phyloP scores from a whole-genome alignment of 2,113 vertebrate genomes.

The Empidonax alnorum region DNA sequence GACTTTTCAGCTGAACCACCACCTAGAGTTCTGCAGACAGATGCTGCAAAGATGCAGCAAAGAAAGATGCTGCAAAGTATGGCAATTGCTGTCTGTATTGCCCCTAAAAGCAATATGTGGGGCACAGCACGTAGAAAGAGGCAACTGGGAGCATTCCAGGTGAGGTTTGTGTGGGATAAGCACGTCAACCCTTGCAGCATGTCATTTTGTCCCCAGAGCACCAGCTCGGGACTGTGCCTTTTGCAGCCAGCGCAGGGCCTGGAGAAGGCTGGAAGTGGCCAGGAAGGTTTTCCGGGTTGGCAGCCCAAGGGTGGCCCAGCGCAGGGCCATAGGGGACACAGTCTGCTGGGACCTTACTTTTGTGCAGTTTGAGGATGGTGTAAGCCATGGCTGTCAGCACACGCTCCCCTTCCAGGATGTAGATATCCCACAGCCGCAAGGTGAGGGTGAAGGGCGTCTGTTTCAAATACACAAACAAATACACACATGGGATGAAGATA shows the following conservation, averaged over 20 bases:
- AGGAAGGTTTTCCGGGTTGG: not conserved
- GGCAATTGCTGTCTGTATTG: not conserved
- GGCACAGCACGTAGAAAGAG: not conserved
- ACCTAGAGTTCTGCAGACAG: not conserved
- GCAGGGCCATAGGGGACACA: fast-evolving
- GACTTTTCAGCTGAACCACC: not conserved
- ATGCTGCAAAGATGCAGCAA: not conserved
- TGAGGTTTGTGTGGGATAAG: not conserved
- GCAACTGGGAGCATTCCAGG: not conserved
- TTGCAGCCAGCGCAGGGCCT: not conserved
- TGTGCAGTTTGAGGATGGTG: constrained; percentile 86
- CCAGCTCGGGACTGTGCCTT: not conserved
- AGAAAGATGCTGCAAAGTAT: not conserved
- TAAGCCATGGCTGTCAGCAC: constrained; percentile 84
- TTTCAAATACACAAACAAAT: not conserved
- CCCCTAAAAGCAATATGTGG: not conserved
- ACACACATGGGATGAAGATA: not conserved
- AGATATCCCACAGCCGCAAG: constrained; percentile 87
- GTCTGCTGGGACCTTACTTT: constrained; percentile 78
- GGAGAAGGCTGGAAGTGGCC: not conserved
- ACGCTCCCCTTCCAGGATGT: constrained; percentile 86
- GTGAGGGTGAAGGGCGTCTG: constrained; percentile 90
- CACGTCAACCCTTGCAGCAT: not conserved
- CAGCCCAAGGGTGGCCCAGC: not conserved
- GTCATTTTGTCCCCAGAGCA: not conserved